Percentiles rank a stretch among this genome's conserved stretches.
Conservation (phyloP, 2,888 invertebrate genomes). For the Calliopum simillimum region DNA sequence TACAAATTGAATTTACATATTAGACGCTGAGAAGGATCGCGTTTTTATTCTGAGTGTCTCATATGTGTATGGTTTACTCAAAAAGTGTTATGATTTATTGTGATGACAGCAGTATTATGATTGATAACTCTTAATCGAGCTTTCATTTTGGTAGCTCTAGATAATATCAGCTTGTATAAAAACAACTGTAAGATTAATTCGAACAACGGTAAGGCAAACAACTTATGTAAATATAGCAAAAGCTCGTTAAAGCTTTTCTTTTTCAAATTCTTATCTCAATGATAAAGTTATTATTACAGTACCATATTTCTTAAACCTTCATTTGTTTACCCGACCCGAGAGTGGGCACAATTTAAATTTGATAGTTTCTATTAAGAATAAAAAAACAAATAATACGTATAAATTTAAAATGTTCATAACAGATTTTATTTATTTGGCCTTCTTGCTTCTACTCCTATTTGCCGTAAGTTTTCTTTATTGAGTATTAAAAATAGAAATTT, state of each 20-base stretch:
- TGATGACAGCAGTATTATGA: too few species aligned
- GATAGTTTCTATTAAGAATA: neutral
- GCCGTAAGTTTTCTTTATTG: conserved; percentile 52
- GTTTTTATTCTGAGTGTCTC: too few species aligned
- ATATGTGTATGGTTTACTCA: too few species aligned
- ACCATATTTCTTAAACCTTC: neutral
- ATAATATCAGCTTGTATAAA: too few species aligned
- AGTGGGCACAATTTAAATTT: neutral
- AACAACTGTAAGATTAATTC: too few species aligned
- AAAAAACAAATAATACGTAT: neutral
- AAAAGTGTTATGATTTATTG: too few species aligned
- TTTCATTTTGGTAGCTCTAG: too few species aligned
- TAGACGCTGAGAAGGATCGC: too few species aligned
- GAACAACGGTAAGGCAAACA: too few species aligned
- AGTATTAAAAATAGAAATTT: neutral
- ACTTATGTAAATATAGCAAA: neutral
- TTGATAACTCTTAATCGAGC: too few species aligned
- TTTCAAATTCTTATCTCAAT: neutral
- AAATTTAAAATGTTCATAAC: conserved; percentile 46
- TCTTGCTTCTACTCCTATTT: conserved; percentile 50
- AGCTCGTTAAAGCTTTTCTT: neutral
- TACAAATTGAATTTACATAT: too few species aligned
- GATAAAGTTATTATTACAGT: neutral
- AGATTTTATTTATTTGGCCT: conserved; percentile 53
- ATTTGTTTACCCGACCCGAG: neutral